Evolutionary conservation across 2,888 invertebrate species (phyloP).

Genomic region (Euphydryas editha): DNA sequence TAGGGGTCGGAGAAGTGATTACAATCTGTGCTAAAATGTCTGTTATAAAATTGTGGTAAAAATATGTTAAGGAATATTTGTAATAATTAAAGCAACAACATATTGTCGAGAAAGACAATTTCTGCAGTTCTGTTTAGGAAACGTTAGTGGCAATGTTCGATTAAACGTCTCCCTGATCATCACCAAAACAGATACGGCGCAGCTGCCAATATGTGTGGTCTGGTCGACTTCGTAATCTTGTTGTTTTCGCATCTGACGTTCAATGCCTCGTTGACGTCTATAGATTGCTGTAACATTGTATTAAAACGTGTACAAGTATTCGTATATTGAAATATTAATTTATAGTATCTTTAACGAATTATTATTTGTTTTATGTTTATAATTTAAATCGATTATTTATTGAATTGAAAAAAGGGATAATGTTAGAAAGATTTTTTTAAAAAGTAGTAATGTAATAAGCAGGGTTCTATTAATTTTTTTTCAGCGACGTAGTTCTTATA

Average conservation of each 20-base stretch:
- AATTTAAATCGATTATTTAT: too few species aligned
- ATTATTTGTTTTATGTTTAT: too few species aligned
- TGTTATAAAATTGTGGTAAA: too few species aligned
- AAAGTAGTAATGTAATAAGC: too few species aligned
- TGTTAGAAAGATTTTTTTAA: too few species aligned
- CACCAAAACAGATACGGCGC: conserved; percentile 44
- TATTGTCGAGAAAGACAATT: conserved; percentile 29
- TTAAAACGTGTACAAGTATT: neutral
- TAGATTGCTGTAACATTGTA: conserved; percentile 15
- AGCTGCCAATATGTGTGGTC: conserved; percentile 54
- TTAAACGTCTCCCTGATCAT: conserved; percentile 37
- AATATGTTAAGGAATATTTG: too few species aligned
- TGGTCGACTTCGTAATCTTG: conserved; percentile 37
- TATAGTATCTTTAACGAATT: too few species aligned
- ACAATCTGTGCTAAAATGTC: too few species aligned
- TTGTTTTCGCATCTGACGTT: conserved; percentile 32
- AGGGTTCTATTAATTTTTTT: too few species aligned
- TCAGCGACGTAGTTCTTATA: neutral
- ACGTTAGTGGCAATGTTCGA: conserved; percentile 40
- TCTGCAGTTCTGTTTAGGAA: conserved; percentile 34
- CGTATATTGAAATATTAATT: too few species aligned
- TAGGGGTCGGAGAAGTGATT: too few species aligned
- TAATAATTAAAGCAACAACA: neutral
- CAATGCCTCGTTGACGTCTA: conserved; percentile 8
- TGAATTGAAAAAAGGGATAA: too few species aligned